Conservation (phyloP, 2,113 vertebrate genomes). For the Trochalopteron elliotii region DNA sequence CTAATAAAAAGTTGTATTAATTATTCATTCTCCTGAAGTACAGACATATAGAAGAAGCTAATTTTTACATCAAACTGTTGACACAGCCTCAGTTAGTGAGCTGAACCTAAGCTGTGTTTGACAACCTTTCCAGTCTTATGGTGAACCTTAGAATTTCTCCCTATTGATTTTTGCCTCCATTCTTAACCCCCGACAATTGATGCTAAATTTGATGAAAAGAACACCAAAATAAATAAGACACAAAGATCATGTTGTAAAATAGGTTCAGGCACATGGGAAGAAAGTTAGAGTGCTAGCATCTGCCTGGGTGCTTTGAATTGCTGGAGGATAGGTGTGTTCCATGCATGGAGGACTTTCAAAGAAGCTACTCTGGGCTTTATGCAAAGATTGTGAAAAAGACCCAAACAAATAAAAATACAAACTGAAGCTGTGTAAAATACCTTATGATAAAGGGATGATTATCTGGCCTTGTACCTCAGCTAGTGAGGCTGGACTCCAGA, state of each 20-base stretch:
- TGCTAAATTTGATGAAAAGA: slow-evolving; percentile 1
- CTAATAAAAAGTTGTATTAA: not conserved
- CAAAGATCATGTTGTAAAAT: not conserved
- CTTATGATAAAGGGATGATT: not conserved
- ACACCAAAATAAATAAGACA: not conserved
- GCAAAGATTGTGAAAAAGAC: not conserved
- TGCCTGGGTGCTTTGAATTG: not conserved
- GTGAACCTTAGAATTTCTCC: slow-evolving; percentile 18
- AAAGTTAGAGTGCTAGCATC: not conserved
- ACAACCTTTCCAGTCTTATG: slow-evolving; percentile 1
- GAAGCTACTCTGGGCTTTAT: not conserved
- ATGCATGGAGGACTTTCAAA: not conserved
- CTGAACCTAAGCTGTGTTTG: slow-evolving; percentile 37
- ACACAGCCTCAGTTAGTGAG: slow-evolving; percentile 21
- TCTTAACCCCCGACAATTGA: not conserved
- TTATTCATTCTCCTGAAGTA: slow-evolving; percentile 7
- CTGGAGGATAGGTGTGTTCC: not conserved
- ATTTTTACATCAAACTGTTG: not conserved
- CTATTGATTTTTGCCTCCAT: not conserved
- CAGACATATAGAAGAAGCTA: not conserved
- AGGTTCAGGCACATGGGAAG: not conserved
- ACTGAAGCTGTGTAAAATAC: not conserved
- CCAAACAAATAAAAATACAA: not conserved
- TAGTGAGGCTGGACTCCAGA: not conserved
- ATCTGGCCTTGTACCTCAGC: not conserved